Conservation (phyloP, 2,797 vertebrate genomes). For the Enteromius afrohamiltoni region DNA sequence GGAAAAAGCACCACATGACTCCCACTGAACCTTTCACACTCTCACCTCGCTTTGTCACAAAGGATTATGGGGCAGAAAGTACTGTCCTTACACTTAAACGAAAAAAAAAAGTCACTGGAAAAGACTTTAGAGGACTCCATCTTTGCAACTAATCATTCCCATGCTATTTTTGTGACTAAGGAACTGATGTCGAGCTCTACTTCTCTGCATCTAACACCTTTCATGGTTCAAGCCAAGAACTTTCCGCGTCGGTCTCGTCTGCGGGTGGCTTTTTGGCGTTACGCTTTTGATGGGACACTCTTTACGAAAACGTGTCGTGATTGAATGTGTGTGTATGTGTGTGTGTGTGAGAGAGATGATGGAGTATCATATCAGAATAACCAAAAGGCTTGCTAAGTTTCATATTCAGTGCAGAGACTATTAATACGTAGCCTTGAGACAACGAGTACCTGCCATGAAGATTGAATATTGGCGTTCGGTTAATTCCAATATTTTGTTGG, state of each 20-base stretch:
- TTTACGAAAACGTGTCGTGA: slow-evolving; percentile 24
- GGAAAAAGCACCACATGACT: slow-evolving; percentile 31
- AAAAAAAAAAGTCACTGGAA: slow-evolving; percentile 48
- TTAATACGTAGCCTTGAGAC: slow-evolving; percentile 47
- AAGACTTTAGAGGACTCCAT: slow-evolving; percentile 31
- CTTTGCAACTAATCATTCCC: slow-evolving; percentile 33
- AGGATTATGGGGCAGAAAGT: slow-evolving; percentile 30
- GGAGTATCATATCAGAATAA: slow-evolving; percentile 48
- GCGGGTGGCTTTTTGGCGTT: slow-evolving; percentile 45
- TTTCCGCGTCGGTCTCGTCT: not conserved
- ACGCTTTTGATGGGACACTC: slow-evolving; percentile 43
- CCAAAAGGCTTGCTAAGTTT: slow-evolving; percentile 57
- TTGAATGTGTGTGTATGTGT: slow-evolving; percentile 25
- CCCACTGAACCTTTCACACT: slow-evolving; percentile 15
- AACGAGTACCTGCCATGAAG: slow-evolving; percentile 42
- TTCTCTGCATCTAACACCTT: slow-evolving; percentile 2
- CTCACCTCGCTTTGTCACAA: not conserved
- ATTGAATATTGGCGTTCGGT: slow-evolving; percentile 49
- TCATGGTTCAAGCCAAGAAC: slow-evolving; percentile 24
- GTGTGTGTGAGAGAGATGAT: not conserved
- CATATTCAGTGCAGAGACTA: slow-evolving; percentile 54
- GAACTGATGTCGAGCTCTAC: slow-evolving; percentile 21
- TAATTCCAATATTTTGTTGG: slow-evolving; percentile 38
- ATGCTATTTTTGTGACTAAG: slow-evolving; percentile 16
- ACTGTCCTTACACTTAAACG: slow-evolving; percentile 1